Percentiles rank a stretch among this genome's conserved stretches.
These are phyloP conservation scores for Pseudonaja textilis DNA, from an alignment of 2,113 vertebrate genomes.

Conservation along the genomic window DNA sequence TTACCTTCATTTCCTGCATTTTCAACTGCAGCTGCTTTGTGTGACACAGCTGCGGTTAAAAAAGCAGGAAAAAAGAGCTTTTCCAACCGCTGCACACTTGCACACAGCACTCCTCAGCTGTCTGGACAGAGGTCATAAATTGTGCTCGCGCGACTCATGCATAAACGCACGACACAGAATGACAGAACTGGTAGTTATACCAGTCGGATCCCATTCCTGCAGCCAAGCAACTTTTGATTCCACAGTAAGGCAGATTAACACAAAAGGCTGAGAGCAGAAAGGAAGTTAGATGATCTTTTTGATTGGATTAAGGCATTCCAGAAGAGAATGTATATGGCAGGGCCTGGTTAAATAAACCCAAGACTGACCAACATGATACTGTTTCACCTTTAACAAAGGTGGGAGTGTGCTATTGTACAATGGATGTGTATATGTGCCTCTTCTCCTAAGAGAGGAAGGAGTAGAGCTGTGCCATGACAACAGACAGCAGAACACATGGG, in stretches of 20 bases:
- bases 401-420: background rate
- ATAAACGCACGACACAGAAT: too few species aligned
- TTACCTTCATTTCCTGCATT: too few species aligned
- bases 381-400: background rate
- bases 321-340: background rate
- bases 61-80: too few species aligned
- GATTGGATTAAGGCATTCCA: background rate
- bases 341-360: background rate
- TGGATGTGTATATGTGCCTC: background rate
- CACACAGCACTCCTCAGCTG: too few species aligned
- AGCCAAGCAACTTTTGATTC: background rate
- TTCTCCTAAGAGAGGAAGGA: background rate
- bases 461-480: background rate
- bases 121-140: too few species aligned
- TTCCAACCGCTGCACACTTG: too few species aligned
- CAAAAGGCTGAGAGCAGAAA: background rate
- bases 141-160: too few species aligned
- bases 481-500: background rate
- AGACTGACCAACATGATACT: background rate
- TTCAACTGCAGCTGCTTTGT: too few species aligned
- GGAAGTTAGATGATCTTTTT: background rate
- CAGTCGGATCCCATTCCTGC: background rate
- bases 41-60: too few species aligned
- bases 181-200: too few species aligned
- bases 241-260: background rate